phyloP scores from a whole-genome alignment of 2,113 vertebrate species.

The Oryctolagus cuniculus region DNA sequence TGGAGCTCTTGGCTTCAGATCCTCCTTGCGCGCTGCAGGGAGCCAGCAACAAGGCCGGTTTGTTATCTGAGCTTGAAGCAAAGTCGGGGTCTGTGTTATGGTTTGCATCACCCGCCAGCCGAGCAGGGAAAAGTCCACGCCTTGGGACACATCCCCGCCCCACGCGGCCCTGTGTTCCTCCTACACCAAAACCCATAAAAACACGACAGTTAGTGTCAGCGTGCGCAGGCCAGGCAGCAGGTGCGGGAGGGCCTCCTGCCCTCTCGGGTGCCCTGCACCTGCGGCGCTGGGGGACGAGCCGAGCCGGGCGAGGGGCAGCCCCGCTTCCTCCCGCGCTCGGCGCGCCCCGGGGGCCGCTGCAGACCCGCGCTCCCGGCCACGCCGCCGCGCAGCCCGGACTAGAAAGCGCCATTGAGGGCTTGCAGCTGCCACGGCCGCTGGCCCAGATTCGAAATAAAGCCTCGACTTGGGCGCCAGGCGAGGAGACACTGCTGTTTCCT shows the following conservation, averaged over 20 bases:
- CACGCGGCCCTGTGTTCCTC: constrained; percentile 24
- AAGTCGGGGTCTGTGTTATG: constrained; percentile 72
- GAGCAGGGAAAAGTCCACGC: constrained; percentile 59
- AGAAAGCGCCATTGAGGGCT: constrained; percentile 81
- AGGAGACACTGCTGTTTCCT: constrained; percentile 81
- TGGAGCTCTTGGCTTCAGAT: not conserved
- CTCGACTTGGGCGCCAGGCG: constrained; percentile 61
- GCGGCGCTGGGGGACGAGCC: constrained; percentile 28
- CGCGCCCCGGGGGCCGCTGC: not conserved
- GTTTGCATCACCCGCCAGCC: constrained; percentile 35
- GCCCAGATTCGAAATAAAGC: constrained; percentile 81
- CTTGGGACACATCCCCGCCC: constrained; percentile 50
- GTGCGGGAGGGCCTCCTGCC: not conserved
- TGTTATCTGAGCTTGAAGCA: constrained; percentile 64
- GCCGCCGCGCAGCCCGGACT: constrained; percentile 51
- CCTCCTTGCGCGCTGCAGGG: not conserved
- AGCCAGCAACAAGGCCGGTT: not conserved
- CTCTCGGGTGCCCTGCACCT: constrained; percentile 68
- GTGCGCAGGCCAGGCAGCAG: not conserved
- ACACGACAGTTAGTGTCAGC: constrained; percentile 33
- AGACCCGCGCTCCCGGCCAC: constrained; percentile 63
- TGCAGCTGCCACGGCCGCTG: constrained; percentile 77
- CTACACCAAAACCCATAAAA: constrained; percentile 69
- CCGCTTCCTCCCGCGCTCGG: constrained; percentile 49
- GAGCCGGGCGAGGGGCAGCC: not conserved